phyloP scores from a whole-genome alignment of 2,797 vertebrate species.

The Emydoidea blandingii region DNA sequence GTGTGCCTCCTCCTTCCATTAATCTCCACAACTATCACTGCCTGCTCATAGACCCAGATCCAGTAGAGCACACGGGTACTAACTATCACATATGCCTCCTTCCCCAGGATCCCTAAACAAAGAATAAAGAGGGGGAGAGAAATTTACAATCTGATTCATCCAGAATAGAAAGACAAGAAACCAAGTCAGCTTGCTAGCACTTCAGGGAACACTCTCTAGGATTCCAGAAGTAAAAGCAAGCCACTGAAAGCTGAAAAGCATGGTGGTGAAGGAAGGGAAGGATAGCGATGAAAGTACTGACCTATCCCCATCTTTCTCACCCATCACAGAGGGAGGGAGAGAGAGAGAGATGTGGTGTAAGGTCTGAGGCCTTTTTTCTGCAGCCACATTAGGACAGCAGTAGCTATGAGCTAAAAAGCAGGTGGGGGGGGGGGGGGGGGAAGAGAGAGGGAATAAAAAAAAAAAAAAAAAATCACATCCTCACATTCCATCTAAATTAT shows the following conservation, averaged over 20 bases:
- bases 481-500: too few species aligned
- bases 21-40: not conserved
- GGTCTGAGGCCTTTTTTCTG: too few species aligned
- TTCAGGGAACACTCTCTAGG: not conserved
- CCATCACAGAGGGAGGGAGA: slow-evolving; percentile 54
- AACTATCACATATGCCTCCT: not conserved
- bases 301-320: not conserved
- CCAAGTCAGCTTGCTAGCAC: not conserved
- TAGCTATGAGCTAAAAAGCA: too few species aligned
- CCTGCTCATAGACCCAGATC: not conserved
- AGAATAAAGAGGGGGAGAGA: not conserved
- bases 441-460: too few species aligned
- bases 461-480: too few species aligned
- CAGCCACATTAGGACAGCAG: too few species aligned
- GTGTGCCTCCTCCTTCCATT: too few species aligned
- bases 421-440: too few species aligned
- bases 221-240: not conserved
- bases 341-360: not conserved
- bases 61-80: not conserved
- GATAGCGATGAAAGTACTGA: slow-evolving; percentile 18
- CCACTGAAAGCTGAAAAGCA: slow-evolving; percentile 41
- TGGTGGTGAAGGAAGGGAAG: slow-evolving; percentile 2
- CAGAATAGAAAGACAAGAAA: slow-evolving; percentile 39
- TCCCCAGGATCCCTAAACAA: not conserved
- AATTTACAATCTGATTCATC: slow-evolving; percentile 25